Evolutionary conservation across 2,888 invertebrate genomes (phyloP), one percentile per base, ranked within the genome.

Genomic region (Yponomeuta sedellus): DNA sequence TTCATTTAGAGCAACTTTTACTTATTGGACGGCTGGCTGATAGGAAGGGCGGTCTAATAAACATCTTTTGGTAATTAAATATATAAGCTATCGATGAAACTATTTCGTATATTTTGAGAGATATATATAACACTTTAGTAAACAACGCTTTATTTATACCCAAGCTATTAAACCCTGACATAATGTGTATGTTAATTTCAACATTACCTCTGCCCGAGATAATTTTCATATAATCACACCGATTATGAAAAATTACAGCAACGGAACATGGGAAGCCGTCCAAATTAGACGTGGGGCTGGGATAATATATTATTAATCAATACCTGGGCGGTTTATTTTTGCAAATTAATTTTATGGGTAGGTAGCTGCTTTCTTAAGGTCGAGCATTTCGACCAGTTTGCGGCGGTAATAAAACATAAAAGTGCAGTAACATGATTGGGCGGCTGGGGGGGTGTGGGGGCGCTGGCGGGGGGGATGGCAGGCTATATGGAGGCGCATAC

Each of bases 221-320:
- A 70, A 72, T 76, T 77, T 77, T 73, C 72, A 72, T 76, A 72
- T 76, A 78, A 78, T 76, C 71, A 69, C 68, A 67, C 67, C 70
- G 71, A 77, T 78, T 78, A 52, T 52, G 44, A 52, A 52, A 52
- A 52, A 52, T 52, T 52, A 52, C 44, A 4, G 16, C 44, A 52
- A 52, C 44, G 44, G 44, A 52, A 52, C 44, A 52, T 16, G 44
- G 44, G 44, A 52, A 52, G 44, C 44, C 16, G 34, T 16, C 44
- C 76, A 78, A 79, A 79, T 82, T 79, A 80, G 77, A 75, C 67
- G 68, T 73, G 74, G 73, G 70, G 44, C 71, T 72, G 82, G 80
- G 80, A 82, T 84, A 77, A 84, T 83, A 76, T 79, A 82, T 82
- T 73, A 77, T 69, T 75, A 77, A 81, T 81, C 22, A 63, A 44